phyloP scores from a whole-genome alignment of 2,888 invertebrate species.

The Athalia circularis region DNA sequence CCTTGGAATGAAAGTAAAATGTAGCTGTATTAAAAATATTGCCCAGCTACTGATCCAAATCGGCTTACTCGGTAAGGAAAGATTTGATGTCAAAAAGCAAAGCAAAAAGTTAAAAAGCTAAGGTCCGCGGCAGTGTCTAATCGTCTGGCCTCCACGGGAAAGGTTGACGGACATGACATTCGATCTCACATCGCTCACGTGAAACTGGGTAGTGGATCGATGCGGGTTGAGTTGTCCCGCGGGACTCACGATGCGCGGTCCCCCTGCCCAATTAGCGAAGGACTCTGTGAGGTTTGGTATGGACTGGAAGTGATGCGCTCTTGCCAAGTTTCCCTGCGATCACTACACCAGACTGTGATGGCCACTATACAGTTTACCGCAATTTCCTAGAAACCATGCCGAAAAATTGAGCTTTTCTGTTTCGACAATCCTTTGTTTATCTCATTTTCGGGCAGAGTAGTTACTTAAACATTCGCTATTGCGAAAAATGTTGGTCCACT shows the following conservation, averaged over 20 bases:
- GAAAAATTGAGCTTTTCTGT: slow-evolving; percentile 14
- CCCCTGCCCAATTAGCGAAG: slow-evolving; percentile 39
- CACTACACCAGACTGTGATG: not conserved
- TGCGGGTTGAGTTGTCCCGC: slow-evolving; percentile 22
- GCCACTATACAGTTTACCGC: slow-evolving; percentile 3
- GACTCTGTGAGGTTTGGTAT: slow-evolving; percentile 18
- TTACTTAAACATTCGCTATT: too few relatives aligned
- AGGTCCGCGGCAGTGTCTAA: not conserved
- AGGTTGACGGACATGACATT: slow-evolving; percentile 35
- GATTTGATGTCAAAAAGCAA: slow-evolving; percentile 16
- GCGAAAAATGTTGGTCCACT: too few relatives aligned
- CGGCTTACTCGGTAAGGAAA: slow-evolving; percentile 7
- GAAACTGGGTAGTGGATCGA: slow-evolving; percentile 28
- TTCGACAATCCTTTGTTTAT: slow-evolving; percentile 14
- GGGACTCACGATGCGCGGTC: slow-evolving; percentile 27
- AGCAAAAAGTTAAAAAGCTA: not conserved
- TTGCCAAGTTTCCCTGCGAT: not conserved
- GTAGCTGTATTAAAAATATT: not conserved
- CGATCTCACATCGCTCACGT: slow-evolving; percentile 41
- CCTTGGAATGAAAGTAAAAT: slow-evolving; percentile 3
- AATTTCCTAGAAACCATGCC: slow-evolving; percentile 40
- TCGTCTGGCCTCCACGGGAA: slow-evolving; percentile 14
- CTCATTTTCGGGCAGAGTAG: not conserved
- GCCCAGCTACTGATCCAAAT: slow-evolving; percentile 13
- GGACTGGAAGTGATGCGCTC: slow-evolving; percentile 6